phyloP scores from a whole-genome alignment of 2,888 invertebrate species.

The Megalurothrips usitatus region DNA sequence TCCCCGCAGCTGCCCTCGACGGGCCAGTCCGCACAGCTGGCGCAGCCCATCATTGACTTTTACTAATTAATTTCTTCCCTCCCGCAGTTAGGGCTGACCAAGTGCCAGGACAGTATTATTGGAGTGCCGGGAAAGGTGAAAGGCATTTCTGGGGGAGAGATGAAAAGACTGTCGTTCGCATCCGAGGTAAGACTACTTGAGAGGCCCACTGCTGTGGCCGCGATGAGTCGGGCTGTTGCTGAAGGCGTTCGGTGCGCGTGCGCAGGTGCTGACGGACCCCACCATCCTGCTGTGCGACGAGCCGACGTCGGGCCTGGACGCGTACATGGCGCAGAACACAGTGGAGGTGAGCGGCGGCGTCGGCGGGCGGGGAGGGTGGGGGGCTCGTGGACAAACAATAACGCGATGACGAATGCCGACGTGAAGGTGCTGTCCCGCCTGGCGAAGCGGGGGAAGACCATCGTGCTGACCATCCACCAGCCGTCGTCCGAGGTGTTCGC shows the following conservation, averaged over 20 bases:
- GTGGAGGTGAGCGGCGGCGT: slow-evolving; percentile 64
- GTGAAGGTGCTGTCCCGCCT: slow-evolving; percentile 55
- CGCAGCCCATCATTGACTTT: too few relatives aligned
- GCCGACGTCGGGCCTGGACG: slow-evolving; percentile 93
- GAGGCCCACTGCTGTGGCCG: too few relatives aligned
- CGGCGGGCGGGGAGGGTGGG: too few relatives aligned
- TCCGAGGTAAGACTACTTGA: slow-evolving; percentile 70
- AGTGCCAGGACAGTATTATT: slow-evolving; percentile 87
- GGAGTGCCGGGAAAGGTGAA: slow-evolving; percentile 82
- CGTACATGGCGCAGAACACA: slow-evolving; percentile 94
- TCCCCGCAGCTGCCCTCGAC: too few relatives aligned
- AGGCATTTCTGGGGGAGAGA: slow-evolving; percentile 95
- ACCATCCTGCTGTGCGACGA: slow-evolving; percentile 95
- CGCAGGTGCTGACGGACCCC: slow-evolving; percentile 81
- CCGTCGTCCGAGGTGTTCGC: slow-evolving; percentile 88
- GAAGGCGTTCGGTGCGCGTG: neutral
- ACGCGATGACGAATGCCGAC: too few relatives aligned
- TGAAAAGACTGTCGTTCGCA: slow-evolving; percentile 91
- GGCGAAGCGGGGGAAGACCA: slow-evolving; percentile 72
- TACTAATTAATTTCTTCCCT: too few relatives aligned
- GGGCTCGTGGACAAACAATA: too few relatives aligned
- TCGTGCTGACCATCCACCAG: slow-evolving; percentile 91
- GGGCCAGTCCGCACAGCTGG: too few relatives aligned
- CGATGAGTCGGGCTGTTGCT: neutral
- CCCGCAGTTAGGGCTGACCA: slow-evolving; percentile 70